Conservation (phyloP, 2,888 invertebrate species). For the Nomada goodeniana region DNA sequence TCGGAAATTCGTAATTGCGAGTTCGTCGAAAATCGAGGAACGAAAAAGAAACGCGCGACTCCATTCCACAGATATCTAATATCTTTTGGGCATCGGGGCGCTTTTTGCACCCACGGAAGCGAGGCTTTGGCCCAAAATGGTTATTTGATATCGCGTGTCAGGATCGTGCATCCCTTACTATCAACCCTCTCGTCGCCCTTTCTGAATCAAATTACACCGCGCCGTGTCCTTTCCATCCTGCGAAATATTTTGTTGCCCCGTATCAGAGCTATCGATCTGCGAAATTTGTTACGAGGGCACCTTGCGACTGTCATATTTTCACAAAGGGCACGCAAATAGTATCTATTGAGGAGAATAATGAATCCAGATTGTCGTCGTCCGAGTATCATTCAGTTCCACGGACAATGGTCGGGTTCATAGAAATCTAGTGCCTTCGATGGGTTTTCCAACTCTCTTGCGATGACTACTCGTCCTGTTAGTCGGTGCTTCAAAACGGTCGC, state of each 20-base stretch:
- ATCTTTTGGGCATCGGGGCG: not conserved
- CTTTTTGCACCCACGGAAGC: not conserved
- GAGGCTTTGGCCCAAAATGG: not conserved
- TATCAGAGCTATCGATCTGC: not conserved
- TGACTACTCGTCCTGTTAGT: not conserved
- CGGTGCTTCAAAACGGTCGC: not conserved
- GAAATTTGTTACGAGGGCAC: not conserved
- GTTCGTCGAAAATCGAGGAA: too few species aligned
- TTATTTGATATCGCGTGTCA: not conserved
- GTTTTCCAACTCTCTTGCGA: slow-evolving; percentile 1
- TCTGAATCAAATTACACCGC: not conserved
- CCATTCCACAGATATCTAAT: not conserved
- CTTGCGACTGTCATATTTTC: too few species aligned
- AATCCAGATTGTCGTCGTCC: not conserved
- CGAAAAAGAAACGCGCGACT: not conserved
- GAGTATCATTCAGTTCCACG: too few species aligned
- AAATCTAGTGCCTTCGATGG: not conserved
- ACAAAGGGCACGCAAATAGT: not conserved
- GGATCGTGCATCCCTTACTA: not conserved
- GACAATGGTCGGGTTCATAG: not conserved
- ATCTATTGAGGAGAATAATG: not conserved
- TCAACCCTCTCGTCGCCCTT: not conserved
- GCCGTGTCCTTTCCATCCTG: not conserved
- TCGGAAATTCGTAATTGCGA: too few species aligned
- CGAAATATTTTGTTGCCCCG: not conserved